Evolutionary conservation across 2,113 vertebrate species (phyloP).

Genomic region (Paracanthobrama guichenoti): DNA sequence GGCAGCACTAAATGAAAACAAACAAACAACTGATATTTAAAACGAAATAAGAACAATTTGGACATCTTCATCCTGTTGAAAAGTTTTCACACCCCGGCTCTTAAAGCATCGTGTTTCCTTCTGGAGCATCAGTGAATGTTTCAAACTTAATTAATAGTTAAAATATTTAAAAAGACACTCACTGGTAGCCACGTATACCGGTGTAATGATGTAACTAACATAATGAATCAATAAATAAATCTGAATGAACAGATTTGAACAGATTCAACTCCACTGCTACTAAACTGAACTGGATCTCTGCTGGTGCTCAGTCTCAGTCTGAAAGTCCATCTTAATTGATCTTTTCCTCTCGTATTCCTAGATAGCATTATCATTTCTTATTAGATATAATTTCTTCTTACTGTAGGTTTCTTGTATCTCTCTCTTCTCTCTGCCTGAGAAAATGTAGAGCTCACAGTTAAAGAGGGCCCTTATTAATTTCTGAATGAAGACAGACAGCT

Average conservation of each 20-base stretch:
- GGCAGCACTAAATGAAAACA: too few relatives aligned
- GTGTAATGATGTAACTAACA: neutral
- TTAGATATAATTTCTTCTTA: neutral
- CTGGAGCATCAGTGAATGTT: too few relatives aligned
- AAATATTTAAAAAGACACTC: neutral
- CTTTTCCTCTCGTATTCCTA: neutral
- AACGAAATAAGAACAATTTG: too few relatives aligned
- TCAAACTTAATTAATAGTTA: too few relatives aligned
- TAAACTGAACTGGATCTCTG: neutral
- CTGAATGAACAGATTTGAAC: neutral
- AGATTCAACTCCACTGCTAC: neutral
- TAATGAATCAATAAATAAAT: neutral
- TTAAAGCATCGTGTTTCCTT: too few relatives aligned
- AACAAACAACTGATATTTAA: too few relatives aligned
- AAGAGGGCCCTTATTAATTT: constrained; percentile 32
- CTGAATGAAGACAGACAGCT: constrained; percentile 35
- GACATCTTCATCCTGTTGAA: too few relatives aligned
- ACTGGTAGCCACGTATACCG: neutral
- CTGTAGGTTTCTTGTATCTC: neutral
- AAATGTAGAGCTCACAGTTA: neutral
- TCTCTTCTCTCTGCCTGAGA: constrained; percentile 29
- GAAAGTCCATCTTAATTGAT: neutral
- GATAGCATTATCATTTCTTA: neutral
- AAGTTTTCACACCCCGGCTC: too few relatives aligned
- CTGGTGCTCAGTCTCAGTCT: neutral